These are phyloP conservation scores for Eulemur albifrons DNA, from an alignment of 2,797 vertebrate genomes.

Conservation along the genomic window DNA sequence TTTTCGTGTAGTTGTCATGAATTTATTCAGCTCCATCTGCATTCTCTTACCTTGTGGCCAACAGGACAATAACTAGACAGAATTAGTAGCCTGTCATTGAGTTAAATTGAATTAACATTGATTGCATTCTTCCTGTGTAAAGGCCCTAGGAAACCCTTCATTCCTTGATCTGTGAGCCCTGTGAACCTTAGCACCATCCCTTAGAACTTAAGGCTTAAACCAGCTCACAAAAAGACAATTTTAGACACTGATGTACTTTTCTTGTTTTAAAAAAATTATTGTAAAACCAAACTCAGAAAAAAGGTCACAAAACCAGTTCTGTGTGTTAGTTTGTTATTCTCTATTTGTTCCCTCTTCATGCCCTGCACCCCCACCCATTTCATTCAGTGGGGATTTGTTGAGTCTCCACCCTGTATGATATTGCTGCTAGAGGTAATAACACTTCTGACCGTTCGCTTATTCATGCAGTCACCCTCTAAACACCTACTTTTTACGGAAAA, in stretches of 20 bases:
- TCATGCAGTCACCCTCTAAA: neutral
- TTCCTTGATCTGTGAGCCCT: neutral
- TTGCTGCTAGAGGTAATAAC: neutral
- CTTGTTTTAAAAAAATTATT: conserved; percentile 52
- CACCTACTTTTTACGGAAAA: conserved; percentile 30
- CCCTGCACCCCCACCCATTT: neutral
- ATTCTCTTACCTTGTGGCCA: conserved; percentile 35
- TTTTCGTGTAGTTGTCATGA: conserved; percentile 16
- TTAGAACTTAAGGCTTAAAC: conserved; percentile 12
- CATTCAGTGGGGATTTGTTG: neutral
- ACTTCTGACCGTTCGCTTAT: conserved; percentile 6
- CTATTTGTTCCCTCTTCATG: neutral
- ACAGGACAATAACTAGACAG: neutral
- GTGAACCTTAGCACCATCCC: neutral
- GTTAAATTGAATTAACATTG: conserved; percentile 44
- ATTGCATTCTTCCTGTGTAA: conserved; percentile 34
- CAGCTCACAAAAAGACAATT: conserved; percentile 38
- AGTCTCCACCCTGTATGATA: neutral
- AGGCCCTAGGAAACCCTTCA: conserved; percentile 34
- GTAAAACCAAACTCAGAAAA: neutral
- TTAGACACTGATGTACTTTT: conserved; percentile 24
- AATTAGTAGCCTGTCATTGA: conserved; percentile 35
- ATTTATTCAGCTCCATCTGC: conserved; percentile 41
- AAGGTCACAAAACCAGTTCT: conserved; percentile 8
- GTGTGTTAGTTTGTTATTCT: neutral